Conservation (phyloP, 1,140 invertebrate species). For the Plutomurus gul region DNA sequence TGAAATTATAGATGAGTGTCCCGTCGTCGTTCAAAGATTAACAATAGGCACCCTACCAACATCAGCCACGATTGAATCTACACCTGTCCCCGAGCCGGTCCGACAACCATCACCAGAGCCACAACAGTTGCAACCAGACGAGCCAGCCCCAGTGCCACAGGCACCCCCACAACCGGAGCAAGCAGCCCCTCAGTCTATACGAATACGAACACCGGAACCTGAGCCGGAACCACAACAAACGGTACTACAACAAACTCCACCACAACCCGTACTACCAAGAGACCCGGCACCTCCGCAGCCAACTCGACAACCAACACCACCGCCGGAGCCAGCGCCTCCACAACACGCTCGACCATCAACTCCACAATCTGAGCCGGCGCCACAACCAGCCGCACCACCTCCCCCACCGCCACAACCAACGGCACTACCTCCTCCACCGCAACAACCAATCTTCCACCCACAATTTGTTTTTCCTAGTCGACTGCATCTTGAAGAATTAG, state of each 20-base stretch:
- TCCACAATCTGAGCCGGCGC: background rate
- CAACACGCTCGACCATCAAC: too few species aligned
- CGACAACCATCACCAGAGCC: background rate
- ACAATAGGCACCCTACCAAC: background rate
- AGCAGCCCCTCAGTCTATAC: background rate
- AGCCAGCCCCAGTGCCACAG: background rate
- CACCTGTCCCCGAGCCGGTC: background rate
- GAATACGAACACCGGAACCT: background rate
- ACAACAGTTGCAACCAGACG: too few species aligned
- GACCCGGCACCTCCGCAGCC: background rate
- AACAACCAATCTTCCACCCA: constrained; percentile 15
- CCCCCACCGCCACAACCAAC: background rate
- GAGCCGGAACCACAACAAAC: background rate
- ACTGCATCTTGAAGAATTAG: constrained; percentile 50
- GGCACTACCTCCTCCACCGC: background rate
- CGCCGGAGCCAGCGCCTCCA: background rate
- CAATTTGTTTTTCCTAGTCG: constrained; percentile 49
- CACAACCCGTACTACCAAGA: background rate
- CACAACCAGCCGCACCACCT: too few species aligned
- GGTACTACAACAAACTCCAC: too few species aligned
- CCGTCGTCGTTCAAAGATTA: too few species aligned
- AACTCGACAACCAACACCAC: background rate
- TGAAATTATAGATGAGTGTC: too few species aligned
- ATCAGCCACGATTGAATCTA: background rate
- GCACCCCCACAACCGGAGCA: background rate